Conservation (phyloP, 2,797 vertebrate species). For the Lepus oiostolus region DNA sequence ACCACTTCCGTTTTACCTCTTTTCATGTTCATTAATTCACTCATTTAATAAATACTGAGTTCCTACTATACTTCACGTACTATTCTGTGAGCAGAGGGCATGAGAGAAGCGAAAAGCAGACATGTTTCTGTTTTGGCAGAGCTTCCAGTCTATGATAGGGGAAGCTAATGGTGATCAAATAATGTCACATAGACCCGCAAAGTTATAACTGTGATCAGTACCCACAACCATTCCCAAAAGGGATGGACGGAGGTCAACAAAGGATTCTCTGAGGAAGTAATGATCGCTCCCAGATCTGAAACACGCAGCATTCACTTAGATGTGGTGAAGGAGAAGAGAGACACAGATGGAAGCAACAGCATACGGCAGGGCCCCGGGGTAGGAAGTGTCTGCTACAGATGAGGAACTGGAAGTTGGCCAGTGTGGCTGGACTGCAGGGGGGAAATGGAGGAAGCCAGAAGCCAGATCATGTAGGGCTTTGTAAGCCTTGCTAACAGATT, state of each 20-base stretch:
- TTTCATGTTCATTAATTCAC: background rate
- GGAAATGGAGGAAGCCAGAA: background rate
- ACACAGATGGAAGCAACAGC: background rate
- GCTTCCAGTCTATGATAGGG: background rate
- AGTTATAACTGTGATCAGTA: background rate
- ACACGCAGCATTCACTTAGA: background rate
- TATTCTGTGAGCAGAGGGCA: background rate
- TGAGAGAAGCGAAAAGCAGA: slow-evolving; percentile 4
- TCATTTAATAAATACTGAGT: background rate
- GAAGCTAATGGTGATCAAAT: background rate
- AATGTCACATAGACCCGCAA: background rate
- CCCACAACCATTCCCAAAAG: background rate
- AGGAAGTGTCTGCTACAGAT: background rate
- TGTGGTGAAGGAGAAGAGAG: background rate
- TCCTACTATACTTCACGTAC: background rate
- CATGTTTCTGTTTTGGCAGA: background rate
- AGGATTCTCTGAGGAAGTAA: background rate
- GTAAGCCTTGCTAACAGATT: background rate
- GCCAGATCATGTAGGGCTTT: background rate
- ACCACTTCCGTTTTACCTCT: background rate
- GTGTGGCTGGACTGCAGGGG: background rate
- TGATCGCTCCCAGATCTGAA: background rate
- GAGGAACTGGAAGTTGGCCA: background rate
- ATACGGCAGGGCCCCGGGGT: background rate
- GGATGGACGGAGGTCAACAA: background rate